Percentiles rank a stretch among this genome's conserved stretches.
These are phyloP conservation scores for Drosophila sturtevanti DNA, from an alignment of 1,140 invertebrate genomes.

Conservation along the genomic window DNA sequence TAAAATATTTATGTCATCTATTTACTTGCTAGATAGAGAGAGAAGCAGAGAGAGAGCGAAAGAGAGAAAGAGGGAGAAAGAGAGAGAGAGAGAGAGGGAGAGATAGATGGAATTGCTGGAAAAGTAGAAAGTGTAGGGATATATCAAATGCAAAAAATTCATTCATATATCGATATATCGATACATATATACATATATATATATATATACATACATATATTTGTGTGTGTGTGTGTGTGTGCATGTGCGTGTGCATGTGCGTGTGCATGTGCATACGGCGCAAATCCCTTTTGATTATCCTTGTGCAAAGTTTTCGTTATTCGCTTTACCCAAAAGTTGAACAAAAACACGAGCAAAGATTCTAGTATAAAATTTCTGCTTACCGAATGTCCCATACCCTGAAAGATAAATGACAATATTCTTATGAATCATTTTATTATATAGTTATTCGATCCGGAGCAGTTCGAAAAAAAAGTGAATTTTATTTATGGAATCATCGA, in stretches of 20 bases:
- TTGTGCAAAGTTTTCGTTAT: neutral
- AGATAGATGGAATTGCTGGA: no score
- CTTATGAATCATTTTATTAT: no score
- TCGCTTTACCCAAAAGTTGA: neutral
- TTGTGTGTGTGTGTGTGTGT: neutral
- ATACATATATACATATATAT: no score
- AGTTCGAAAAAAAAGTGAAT: no score
- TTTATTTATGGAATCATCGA: no score
- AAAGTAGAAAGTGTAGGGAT: neutral
- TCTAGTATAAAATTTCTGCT: neutral
- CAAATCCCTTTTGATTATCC: constrained; percentile 5
- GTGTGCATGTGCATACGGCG: neutral
- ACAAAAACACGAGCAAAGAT: neutral
- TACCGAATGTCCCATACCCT: neutral
- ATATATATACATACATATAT: no score
- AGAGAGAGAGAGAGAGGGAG: neutral
- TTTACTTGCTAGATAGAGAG: constrained; percentile 13
- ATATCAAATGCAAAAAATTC: neutral
- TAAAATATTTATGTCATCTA: constrained; percentile 64
- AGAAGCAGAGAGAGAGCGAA: neutral
- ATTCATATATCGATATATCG: neutral
- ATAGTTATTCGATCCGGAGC: no score
- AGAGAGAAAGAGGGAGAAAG: neutral
- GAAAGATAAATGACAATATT: no score
- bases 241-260: neutral